These are phyloP conservation scores for Amblyraja radiata DNA, from an alignment of 2,797 vertebrate species.

Conservation along the genomic window DNA sequence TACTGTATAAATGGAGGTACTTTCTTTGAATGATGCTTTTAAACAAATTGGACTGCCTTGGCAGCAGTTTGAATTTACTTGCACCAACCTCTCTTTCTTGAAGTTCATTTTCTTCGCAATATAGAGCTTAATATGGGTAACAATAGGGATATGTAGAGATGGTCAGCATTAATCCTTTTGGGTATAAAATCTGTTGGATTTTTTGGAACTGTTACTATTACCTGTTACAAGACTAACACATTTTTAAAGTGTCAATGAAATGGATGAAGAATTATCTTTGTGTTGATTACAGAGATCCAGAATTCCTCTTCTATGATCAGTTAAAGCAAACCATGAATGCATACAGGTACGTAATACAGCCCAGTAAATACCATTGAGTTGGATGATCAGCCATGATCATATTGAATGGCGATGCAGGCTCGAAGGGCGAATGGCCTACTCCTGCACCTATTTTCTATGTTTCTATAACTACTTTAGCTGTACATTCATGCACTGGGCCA, in stretches of 20 bases:
- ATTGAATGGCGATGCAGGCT: too few species aligned
- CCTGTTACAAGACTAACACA: not conserved
- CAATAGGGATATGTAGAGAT: not conserved
- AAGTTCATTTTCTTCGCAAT: not conserved
- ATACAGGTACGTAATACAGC: constrained; percentile 69
- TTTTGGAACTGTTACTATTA: not conserved
- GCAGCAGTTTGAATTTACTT: not conserved
- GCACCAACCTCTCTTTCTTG: not conserved
- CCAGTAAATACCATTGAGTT: too few species aligned
- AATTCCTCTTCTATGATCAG: constrained; percentile 98
- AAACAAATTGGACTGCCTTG: not conserved
- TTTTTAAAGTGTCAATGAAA: not conserved
- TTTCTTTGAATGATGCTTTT: not conserved
- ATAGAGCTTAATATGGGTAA: not conserved
- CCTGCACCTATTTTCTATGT: too few species aligned
- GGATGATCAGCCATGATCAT: too few species aligned
- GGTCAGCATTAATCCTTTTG: not conserved
- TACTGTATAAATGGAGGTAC: not conserved
- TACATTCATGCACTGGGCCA: not conserved
- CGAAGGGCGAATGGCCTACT: too few species aligned
- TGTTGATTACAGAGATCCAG: constrained; percentile 75
- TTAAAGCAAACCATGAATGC: constrained; percentile 98
- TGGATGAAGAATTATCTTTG: constrained; percentile 38
- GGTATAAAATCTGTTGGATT: not conserved
- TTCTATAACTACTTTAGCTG: not conserved